A percentile compares a stretch with the other conserved stretches of the same genome.
phyloP scores from a whole-genome alignment of 2,797 vertebrate genomes.

The Taenioides sp. region DNA sequence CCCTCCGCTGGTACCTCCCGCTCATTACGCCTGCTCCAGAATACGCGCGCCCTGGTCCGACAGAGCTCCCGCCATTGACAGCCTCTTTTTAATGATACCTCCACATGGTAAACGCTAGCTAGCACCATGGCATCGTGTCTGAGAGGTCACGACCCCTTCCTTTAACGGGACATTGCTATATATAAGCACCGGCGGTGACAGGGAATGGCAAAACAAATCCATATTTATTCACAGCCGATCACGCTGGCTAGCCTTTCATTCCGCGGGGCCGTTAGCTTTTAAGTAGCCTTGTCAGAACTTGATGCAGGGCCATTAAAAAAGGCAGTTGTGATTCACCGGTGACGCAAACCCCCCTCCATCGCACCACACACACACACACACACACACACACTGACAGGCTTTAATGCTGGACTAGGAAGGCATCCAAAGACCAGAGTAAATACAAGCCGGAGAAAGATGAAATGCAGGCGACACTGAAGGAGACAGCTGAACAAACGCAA shows the following conservation, averaged over 20 bases:
- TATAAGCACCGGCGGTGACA: slow-evolving; percentile 47
- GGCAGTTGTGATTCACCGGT: slow-evolving; percentile 55
- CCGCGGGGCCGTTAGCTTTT: slow-evolving; percentile 55
- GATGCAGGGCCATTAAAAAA: slow-evolving; percentile 65
- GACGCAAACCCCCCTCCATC: slow-evolving; percentile 8
- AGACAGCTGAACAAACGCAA: slow-evolving; percentile 78
- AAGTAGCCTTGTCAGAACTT: slow-evolving; percentile 67
- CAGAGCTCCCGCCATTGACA: slow-evolving; percentile 55
- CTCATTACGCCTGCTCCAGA: slow-evolving; percentile 60
- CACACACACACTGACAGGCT: slow-evolving; percentile 52
- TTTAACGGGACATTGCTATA: slow-evolving; percentile 56
- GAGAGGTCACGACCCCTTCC: slow-evolving; percentile 53
- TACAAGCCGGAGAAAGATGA: slow-evolving; percentile 69
- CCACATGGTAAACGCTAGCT: slow-evolving; percentile 64
- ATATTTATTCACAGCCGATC: slow-evolving; percentile 53
- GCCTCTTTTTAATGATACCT: slow-evolving; percentile 71
- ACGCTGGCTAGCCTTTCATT: slow-evolving; percentile 45
- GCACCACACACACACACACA: no score
- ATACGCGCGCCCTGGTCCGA: slow-evolving; percentile 59
- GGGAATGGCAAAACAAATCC: slow-evolving; percentile 47
- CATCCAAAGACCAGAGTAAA: slow-evolving; percentile 75
- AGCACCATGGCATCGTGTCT: slow-evolving; percentile 62
- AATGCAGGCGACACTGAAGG: slow-evolving; percentile 65
- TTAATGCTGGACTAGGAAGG: slow-evolving; percentile 72
- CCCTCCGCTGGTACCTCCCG: slow-evolving; percentile 46